phyloP scores from a whole-genome alignment of 37 sponge, comb jelly and placozoan species.

The Tethya wilhelma region DNA sequence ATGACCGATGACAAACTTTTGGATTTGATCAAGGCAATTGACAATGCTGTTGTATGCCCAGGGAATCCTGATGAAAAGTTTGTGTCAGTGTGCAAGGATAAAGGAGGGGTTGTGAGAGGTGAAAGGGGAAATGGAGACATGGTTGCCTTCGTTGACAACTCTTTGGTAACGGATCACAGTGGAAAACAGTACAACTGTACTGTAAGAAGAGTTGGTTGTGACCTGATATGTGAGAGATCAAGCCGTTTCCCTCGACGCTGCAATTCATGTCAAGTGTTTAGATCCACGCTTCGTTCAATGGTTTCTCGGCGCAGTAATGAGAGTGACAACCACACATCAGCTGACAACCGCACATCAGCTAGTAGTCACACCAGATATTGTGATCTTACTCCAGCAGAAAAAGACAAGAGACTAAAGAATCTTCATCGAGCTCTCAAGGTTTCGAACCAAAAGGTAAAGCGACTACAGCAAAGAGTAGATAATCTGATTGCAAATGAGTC shows the following conservation, averaged over 20 bases:
- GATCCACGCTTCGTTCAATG: constrained; percentile 4
- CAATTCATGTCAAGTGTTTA: background rate
- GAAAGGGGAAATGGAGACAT: constrained; percentile 22
- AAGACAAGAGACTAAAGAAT: constrained; percentile 12
- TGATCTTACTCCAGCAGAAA: background rate
- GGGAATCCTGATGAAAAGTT: constrained; percentile 29
- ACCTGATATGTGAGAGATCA: background rate
- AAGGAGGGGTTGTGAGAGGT: background rate
- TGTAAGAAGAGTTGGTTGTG: constrained; percentile 20
- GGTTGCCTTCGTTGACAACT: constrained; percentile 9
- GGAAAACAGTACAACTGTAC: constrained; percentile 6
- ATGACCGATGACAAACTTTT: background rate
- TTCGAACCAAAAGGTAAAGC: constrained; percentile 4
- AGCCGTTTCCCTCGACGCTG: constrained; percentile 16
- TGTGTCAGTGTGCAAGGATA: background rate
- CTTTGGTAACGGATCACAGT: background rate
- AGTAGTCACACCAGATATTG: constrained; percentile 8
- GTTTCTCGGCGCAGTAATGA: constrained; percentile 1
- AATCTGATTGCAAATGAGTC: constrained; percentile 4
- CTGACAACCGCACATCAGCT: constrained; percentile 8
- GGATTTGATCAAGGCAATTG: constrained; percentile 11
- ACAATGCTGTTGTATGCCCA: constrained; percentile 13
- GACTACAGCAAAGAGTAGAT: background rate
- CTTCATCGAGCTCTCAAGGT: background rate
- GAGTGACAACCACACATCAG: background rate